phyloP scores from a whole-genome alignment of 2,797 vertebrate genomes.

The Harpagifer antarcticus region DNA sequence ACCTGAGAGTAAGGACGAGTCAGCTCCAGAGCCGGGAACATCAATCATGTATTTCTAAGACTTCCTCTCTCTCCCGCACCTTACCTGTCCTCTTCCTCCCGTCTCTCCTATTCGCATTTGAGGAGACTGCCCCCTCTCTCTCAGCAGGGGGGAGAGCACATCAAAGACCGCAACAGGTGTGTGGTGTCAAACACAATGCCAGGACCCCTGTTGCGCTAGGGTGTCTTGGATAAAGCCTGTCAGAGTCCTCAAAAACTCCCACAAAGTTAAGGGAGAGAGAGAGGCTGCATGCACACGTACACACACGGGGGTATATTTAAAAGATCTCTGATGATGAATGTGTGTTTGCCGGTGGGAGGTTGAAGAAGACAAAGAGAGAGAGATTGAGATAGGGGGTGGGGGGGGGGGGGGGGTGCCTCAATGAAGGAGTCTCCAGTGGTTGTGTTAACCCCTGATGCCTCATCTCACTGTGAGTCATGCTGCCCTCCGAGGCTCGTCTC shows the following conservation, averaged over 20 bases:
- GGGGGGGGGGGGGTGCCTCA: slow-evolving; percentile 31
- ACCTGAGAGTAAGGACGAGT: slow-evolving; percentile 66
- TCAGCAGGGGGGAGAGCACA: slow-evolving; percentile 70
- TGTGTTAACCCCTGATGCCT: slow-evolving; percentile 74
- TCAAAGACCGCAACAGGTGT: slow-evolving; percentile 83
- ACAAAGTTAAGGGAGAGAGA: slow-evolving; percentile 70
- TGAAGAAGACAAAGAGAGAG: slow-evolving; percentile 33
- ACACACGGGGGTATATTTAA: slow-evolving; percentile 38
- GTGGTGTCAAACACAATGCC: slow-evolving; percentile 79
- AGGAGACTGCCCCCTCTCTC: slow-evolving; percentile 66
- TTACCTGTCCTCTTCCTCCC: slow-evolving; percentile 68
- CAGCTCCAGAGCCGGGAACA: slow-evolving; percentile 70
- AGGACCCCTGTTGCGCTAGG: slow-evolving; percentile 71
- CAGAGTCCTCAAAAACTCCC: slow-evolving; percentile 74
- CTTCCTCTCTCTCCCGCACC: slow-evolving; percentile 56
- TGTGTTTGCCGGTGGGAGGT: slow-evolving; percentile 50
- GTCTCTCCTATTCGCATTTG: slow-evolving; percentile 75
- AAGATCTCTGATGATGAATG: slow-evolving; percentile 54
- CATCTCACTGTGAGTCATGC: slow-evolving; percentile 68
- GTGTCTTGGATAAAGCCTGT: slow-evolving; percentile 79
- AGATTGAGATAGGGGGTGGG: slow-evolving; percentile 7
- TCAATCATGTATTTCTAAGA: slow-evolving; percentile 78
- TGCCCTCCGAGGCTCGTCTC: slow-evolving; percentile 65
- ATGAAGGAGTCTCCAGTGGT: slow-evolving; percentile 65
- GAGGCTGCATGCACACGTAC: slow-evolving; percentile 13